Evolutionary conservation across 2,888 invertebrate species (phyloP).

Genomic region (Diaprepes abbreviatus): DNA sequence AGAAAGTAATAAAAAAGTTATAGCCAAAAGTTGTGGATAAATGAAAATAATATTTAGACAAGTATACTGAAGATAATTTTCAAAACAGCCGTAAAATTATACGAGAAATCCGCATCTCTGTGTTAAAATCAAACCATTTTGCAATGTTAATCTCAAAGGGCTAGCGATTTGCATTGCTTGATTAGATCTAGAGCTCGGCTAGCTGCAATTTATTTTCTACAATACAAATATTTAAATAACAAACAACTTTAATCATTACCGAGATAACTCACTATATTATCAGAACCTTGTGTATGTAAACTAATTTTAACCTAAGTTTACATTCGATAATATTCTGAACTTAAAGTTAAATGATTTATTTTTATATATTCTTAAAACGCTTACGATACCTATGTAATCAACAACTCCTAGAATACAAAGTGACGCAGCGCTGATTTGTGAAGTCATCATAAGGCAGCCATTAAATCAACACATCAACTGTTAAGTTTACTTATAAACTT

Average conservation of each 20-base stretch:
- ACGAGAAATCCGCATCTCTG: conserved; percentile 18
- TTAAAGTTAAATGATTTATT: too few species aligned
- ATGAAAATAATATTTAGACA: not conserved
- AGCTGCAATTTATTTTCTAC: conserved; percentile 40
- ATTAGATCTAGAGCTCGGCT: conserved; percentile 30
- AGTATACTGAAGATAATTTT: conserved; percentile 7
- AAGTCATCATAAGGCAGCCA: too few species aligned
- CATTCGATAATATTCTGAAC: too few species aligned
- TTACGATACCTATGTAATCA: too few species aligned
- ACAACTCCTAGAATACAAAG: too few species aligned
- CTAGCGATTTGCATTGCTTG: conserved; percentile 41
- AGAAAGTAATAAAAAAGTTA: not conserved
- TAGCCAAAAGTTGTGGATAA: too few species aligned
- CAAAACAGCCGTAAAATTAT: conserved; percentile 20
- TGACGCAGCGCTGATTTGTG: too few species aligned
- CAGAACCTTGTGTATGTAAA: conserved; percentile 7
- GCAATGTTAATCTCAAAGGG: conserved; percentile 37
- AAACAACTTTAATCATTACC: conserved; percentile 35
- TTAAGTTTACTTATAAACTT: too few species aligned
- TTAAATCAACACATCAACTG: too few species aligned
- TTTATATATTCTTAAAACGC: too few species aligned
- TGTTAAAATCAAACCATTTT: conserved; percentile 38
- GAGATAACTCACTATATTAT: conserved; percentile 23
- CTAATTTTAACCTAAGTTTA: too few species aligned
- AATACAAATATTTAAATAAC: conserved; percentile 46